Conservation (phyloP, 2,113 vertebrate genomes). For the Microtus richardsoni region DNA sequence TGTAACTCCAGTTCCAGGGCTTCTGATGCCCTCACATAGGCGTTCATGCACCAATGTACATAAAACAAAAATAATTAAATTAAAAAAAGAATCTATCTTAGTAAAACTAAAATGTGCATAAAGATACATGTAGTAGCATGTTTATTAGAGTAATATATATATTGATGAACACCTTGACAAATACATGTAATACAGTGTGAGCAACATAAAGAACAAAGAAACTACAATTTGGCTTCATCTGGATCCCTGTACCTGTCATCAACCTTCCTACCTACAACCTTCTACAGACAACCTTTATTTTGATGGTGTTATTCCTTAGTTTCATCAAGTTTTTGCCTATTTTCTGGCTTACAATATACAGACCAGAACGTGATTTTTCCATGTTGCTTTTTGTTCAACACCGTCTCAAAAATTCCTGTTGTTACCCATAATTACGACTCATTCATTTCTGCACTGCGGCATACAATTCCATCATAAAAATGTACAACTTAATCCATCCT, state of each 20-base stretch:
- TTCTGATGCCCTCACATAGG: too few relatives aligned
- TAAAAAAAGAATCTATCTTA: neutral
- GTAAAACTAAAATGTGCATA: neutral
- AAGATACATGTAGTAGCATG: neutral
- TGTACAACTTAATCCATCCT: neutral
- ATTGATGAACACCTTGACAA: neutral
- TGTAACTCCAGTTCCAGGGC: too few relatives aligned
- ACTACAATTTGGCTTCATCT: neutral
- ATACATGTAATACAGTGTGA: neutral
- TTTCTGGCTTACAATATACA: neutral
- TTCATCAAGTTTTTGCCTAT: neutral
- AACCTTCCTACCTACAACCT: neutral
- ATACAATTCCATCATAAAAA: neutral
- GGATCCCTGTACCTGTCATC: neutral
- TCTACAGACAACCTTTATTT: neutral
- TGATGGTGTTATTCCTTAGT: neutral
- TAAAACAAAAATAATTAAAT: too few relatives aligned
- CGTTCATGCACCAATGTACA: too few relatives aligned
- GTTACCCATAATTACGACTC: neutral
- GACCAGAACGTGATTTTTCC: neutral
- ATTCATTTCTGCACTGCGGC: neutral
- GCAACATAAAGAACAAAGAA: neutral
- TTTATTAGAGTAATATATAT: neutral
- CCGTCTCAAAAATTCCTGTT: neutral
- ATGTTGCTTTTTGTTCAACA: neutral